These are phyloP conservation scores for Pachyuromys duprasi DNA, from an alignment of 2,797 vertebrate genomes.

Conservation along the genomic window DNA sequence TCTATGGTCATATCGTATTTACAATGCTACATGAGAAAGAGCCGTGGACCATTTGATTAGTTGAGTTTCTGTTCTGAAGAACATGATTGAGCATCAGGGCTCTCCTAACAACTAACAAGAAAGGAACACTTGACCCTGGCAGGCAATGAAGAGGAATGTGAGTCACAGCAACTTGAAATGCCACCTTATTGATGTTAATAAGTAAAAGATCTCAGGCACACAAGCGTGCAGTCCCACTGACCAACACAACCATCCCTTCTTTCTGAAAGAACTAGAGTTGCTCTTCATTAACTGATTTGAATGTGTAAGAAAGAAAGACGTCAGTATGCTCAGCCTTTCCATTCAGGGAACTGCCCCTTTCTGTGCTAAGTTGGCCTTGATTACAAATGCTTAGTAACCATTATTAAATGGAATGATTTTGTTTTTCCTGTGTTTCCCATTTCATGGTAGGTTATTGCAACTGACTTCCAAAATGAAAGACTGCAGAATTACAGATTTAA, in stretches of 20 bases:
- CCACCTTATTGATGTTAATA: not conserved
- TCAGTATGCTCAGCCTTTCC: not conserved
- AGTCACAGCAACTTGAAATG: not conserved
- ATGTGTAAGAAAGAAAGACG: not conserved
- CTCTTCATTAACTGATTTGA: conserved; percentile 15
- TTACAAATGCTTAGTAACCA: conserved; percentile 40
- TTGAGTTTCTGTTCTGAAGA: not conserved
- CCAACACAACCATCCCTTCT: not conserved
- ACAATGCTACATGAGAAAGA: not conserved
- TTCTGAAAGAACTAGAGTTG: not conserved
- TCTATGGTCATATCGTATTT: not conserved
- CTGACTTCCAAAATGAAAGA: conserved; percentile 46
- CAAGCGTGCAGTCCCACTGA: not conserved
- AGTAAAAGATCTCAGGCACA: not conserved
- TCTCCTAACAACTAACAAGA: not conserved
- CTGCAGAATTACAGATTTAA: conserved; percentile 26
- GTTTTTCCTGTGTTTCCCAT: not conserved
- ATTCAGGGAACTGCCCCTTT: not conserved
- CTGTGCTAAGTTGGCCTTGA: conserved; percentile 24
- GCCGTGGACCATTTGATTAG: not conserved
- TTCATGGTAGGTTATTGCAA: conserved; percentile 14
- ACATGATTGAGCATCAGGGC: not conserved
- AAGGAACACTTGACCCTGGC: not conserved
- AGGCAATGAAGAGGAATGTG: not conserved
- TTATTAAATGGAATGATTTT: conserved; percentile 64